Evolutionary conservation across 2,797 vertebrate genomes (phyloP), one percentile per base, ranked within the genome.

Genomic region (Amblyopsis hoosieri): DNA sequence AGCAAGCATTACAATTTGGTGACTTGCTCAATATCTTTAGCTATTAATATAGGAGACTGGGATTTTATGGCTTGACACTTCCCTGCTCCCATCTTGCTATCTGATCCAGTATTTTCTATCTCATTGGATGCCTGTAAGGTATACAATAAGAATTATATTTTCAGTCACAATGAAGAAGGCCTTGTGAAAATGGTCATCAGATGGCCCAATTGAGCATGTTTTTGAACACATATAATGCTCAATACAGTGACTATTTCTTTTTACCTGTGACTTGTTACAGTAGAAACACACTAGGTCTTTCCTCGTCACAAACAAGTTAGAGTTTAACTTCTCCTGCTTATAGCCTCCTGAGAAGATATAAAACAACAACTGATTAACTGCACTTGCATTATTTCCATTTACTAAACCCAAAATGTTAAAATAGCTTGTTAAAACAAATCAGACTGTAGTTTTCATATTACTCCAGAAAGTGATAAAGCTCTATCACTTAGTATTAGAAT

Each of bases 221-320:
- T 23, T 23, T 3, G 23, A 23, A 23, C 37, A 37, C 37, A 37
- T 37, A 2, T 37, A 23, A 29, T 29, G 23, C 23, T 42, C 6
- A 42, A 9, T 42, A 7, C 37, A 42, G 7, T 42, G 2, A 42
- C 37, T 7, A 42, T 42, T 42, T 42, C 37, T 52, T 17, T 66
- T 72, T 80, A 93, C 93, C 91, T 90, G 45, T 51, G 86, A 78
- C 55, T 85, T 72, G 14, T 45, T 67, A 19, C 52, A 71, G 9
- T 53, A 57, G 66, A 90, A 93, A 76, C 87, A 92, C 51, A 87
- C 14, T 9, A 94, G 62, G 77, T 94, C 90, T 2, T 31, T 81
- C 74, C 33, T 92, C 62, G 9, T 82, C 58, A 94, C 82, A 74
- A 94, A 92, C 59, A 93, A 81, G 63, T 93, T 74, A 13, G 89